Conservation (phyloP, 2,113 vertebrate species). For the Caracal caracal region DNA sequence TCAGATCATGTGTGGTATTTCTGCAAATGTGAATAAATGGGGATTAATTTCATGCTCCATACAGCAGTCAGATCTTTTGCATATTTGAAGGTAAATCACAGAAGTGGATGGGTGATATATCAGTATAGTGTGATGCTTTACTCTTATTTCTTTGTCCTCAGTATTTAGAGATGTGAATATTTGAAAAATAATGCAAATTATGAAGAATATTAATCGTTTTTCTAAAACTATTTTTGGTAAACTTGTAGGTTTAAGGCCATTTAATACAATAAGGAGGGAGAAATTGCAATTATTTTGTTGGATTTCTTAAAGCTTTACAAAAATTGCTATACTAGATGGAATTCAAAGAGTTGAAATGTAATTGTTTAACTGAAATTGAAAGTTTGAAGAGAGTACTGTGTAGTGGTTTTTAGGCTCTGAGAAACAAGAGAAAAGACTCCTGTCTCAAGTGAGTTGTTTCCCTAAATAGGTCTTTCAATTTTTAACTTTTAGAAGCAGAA, state of each 20-base stretch:
- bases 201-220: not conserved
- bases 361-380: slow-evolving; percentile 2
- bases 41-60: not conserved
- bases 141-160: slow-evolving; percentile 7
- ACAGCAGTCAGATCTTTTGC: not conserved
- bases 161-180: not conserved
- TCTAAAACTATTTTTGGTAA: not conserved
- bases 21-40: slow-evolving; percentile 14
- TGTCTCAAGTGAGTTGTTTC: not conserved
- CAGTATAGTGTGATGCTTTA: not conserved
- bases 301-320: not conserved
- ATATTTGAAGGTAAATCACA: not conserved
- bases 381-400: not conserved
- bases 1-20: not conserved
- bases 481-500: slow-evolving; percentile 46
- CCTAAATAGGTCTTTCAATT: not conserved
- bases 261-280: not conserved
- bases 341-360: not conserved
- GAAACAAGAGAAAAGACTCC: not conserved
- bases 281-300: not conserved
- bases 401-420: not conserved
- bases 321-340: not conserved
- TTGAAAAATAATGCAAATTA: slow-evolving; percentile 24
- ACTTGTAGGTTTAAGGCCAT: not conserved
- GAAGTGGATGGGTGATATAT: not conserved